A percentile compares a stretch with the other conserved stretches of the same genome.
These are phyloP conservation scores for Lethenteron reissneri DNA, from an alignment of 2,113 vertebrate species.

Conservation along the genomic window DNA sequence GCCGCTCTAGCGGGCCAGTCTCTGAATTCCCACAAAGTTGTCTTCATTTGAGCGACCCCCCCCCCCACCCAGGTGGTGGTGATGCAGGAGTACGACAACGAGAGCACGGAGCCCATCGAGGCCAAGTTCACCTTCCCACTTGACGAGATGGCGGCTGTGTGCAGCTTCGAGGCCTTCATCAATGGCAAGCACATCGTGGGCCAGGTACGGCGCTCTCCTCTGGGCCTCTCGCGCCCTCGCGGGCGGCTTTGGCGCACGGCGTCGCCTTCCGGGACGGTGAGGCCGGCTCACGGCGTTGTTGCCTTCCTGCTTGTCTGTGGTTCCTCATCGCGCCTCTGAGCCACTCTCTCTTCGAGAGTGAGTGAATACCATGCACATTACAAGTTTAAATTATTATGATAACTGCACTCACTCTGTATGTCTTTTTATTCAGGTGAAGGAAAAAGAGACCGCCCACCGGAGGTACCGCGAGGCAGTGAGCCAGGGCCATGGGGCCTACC, in stretches of 20 bases:
- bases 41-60: neutral
- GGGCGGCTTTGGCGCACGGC: too few species aligned
- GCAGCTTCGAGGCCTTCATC: conserved; percentile 68
- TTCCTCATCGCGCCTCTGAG: too few species aligned
- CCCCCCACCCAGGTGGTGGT: conserved; percentile 30
- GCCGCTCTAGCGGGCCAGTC: too few species aligned
- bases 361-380: too few species aligned
- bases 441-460: conserved; percentile 36
- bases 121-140: conserved; percentile 62
- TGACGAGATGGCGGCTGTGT: conserved; percentile 49
- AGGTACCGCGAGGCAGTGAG: conserved; percentile 39
- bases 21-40: too few species aligned
- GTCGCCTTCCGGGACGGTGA: too few species aligned
- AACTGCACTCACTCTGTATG: too few species aligned
- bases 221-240: too few species aligned
- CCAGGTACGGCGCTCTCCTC: conserved; percentile 25
- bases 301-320: too few species aligned
- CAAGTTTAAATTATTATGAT: too few species aligned
- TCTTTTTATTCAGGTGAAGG: conserved; percentile 35
- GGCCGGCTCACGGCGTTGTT: too few species aligned
- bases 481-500: conserved; percentile 44
- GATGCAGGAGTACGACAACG: conserved; percentile 55
- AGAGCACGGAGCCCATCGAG: conserved; percentile 32
- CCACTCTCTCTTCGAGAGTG: too few species aligned
- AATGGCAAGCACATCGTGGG: conserved; percentile 53